Conservation (phyloP, 2,888 invertebrate species). For the Ditula angustiorana region DNA sequence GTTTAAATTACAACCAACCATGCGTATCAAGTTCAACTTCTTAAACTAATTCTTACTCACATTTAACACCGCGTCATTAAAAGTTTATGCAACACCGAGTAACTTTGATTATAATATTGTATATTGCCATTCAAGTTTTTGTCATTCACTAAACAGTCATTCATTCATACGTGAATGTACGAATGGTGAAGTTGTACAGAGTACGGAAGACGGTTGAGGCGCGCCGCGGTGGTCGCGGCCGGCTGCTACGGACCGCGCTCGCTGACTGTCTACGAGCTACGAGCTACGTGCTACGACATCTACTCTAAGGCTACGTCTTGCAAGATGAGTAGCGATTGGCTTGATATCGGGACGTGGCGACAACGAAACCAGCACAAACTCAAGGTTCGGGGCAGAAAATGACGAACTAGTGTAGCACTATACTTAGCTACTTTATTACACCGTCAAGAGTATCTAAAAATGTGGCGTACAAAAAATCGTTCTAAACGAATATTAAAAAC, state of each 20-base stretch:
- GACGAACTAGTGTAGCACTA: too few species aligned
- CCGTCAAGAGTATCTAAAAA: too few species aligned
- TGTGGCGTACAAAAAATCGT: too few species aligned
- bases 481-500: too few species aligned
- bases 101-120: constrained; percentile 24
- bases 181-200: constrained; percentile 43
- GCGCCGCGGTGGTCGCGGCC: constrained; percentile 66
- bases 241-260: constrained; percentile 70
- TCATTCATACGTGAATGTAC: constrained; percentile 15
- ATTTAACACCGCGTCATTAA: constrained; percentile 29
- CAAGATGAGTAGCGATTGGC: constrained; percentile 33
- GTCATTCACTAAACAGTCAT: constrained; percentile 31
- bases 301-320: constrained; percentile 48
- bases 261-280: constrained; percentile 64
- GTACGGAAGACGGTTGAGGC: constrained; percentile 48
- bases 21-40: constrained; percentile 32
- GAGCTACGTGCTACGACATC: constrained; percentile 59
- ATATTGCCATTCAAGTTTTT: constrained; percentile 22
- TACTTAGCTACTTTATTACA: too few species aligned
- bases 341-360: neutral
- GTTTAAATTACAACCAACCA: constrained; percentile 31
- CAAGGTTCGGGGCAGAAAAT: too few species aligned
- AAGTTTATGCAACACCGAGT: constrained; percentile 20
- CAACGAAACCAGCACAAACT: neutral
- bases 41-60: constrained; percentile 37